phyloP scores from a whole-genome alignment of 2,797 vertebrate species.

The Pseudochirops corinnae region DNA sequence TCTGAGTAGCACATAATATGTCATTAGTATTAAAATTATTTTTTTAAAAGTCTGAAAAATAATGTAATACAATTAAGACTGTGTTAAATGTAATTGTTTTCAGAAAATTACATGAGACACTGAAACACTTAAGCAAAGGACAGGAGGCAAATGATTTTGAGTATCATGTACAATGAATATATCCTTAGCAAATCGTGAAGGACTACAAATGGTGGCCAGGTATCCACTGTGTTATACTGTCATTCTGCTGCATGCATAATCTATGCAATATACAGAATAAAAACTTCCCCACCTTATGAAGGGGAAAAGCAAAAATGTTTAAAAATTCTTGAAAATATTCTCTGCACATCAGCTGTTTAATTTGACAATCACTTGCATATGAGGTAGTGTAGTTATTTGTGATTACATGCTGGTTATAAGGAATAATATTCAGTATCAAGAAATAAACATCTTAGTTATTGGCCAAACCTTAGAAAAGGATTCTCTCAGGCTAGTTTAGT shows the following conservation, averaged over 20 bases:
- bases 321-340: slow-evolving; percentile 56
- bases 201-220: slow-evolving; percentile 69
- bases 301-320: slow-evolving; percentile 73
- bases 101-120: slow-evolving; percentile 11
- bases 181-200: slow-evolving; percentile 50
- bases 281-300: slow-evolving; percentile 62
- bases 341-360: slow-evolving; percentile 80
- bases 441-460: slow-evolving; percentile 75
- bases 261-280: slow-evolving; percentile 76
- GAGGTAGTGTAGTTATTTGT: slow-evolving; percentile 88
- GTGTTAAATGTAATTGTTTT: slow-evolving; percentile 48
- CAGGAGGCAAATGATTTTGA: slow-evolving; percentile 22
- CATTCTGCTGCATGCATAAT: slow-evolving; percentile 77
- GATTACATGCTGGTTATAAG: slow-evolving; percentile 82
- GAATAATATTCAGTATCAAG: slow-evolving; percentile 78
- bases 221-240: slow-evolving; percentile 68
- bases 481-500: slow-evolving; percentile 81
- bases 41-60: slow-evolving; percentile 20
- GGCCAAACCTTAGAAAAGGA: slow-evolving; percentile 74
- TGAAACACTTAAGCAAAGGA: slow-evolving; percentile 47
- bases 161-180: slow-evolving; percentile 38
- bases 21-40: slow-evolving; percentile 34
- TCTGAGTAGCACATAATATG: slow-evolving; percentile 47
- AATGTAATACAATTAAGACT: slow-evolving; percentile 60
- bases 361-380: slow-evolving; percentile 82